These are phyloP conservation scores for Babylonia areolata DNA, from an alignment of 1,140 invertebrate species.

Conservation along the genomic window DNA sequence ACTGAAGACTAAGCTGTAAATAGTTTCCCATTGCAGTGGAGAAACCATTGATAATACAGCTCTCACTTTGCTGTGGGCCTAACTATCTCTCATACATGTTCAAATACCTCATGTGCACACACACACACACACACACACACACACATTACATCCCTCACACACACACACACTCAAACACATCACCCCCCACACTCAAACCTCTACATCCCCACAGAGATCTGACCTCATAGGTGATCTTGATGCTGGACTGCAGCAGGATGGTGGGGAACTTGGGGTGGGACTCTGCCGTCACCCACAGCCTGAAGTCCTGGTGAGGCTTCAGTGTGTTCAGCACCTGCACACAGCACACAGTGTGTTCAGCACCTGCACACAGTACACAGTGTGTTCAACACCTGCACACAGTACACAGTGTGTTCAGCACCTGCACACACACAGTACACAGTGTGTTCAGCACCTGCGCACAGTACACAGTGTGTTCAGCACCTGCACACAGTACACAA, in stretches of 20 bases:
- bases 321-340: constrained; percentile 79
- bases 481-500: too few relatives aligned
- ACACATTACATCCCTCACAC: neutral
- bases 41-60: too few relatives aligned
- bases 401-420: neutral
- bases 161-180: neutral
- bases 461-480: too few relatives aligned
- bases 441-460: neutral
- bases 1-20: too few relatives aligned
- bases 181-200: too few relatives aligned
- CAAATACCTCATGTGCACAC: neutral
- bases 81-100: too few relatives aligned
- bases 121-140: neutral
- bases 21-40: too few relatives aligned
- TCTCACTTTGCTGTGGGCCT: too few relatives aligned
- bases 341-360: neutral
- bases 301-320: constrained; percentile 81
- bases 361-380: too few relatives aligned
- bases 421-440: neutral
- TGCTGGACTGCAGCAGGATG: constrained; percentile 81
- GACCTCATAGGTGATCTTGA: constrained; percentile 92
- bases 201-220: neutral
- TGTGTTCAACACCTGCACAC: too few relatives aligned
- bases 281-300: constrained; percentile 88
- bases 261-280: constrained; percentile 82